Conservation (phyloP, 2,888 invertebrate genomes). For the Xestia ashworthii region DNA sequence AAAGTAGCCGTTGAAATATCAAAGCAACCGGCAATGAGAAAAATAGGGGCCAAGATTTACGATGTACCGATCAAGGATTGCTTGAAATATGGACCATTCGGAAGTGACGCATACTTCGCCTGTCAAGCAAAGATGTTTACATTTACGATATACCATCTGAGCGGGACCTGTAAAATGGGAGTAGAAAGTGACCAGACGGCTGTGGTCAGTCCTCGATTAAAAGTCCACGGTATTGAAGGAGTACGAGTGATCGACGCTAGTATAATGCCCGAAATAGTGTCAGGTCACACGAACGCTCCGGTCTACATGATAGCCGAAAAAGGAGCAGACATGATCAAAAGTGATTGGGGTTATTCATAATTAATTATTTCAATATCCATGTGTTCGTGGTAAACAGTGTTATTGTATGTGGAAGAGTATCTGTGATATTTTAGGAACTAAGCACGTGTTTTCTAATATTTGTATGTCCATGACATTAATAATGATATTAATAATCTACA, state of each 20-base stretch:
- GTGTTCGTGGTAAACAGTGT: slow-evolving; percentile 1
- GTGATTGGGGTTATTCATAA: slow-evolving; percentile 83
- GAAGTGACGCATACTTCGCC: slow-evolving; percentile 92
- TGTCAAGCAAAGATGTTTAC: slow-evolving; percentile 93
- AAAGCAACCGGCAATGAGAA: slow-evolving; percentile 90
- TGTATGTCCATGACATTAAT: not conserved
- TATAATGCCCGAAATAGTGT: slow-evolving; percentile 94
- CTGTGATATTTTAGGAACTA: slow-evolving; percentile 42
- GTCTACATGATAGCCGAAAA: slow-evolving; percentile 96
- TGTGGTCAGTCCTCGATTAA: slow-evolving; percentile 92
- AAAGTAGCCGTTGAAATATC: slow-evolving; percentile 91
- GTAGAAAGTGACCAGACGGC: slow-evolving; percentile 88
- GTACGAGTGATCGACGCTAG: slow-evolving; percentile 95
- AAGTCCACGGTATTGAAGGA: slow-evolving; percentile 92
- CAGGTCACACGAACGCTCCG: slow-evolving; percentile 95
- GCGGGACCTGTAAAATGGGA: slow-evolving; percentile 93
- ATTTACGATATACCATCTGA: slow-evolving; percentile 93
- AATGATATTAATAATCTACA: not conserved
- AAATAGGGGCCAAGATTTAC: slow-evolving; percentile 90
- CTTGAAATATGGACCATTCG: slow-evolving; percentile 88
- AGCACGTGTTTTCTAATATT: not conserved
- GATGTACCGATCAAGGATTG: slow-evolving; percentile 92
- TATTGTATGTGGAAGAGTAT: not conserved
- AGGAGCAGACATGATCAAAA: slow-evolving; percentile 93
- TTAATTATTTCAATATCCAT: slow-evolving; percentile 23